phyloP scores from a whole-genome alignment of 2,888 invertebrate species.

The Catocala nupta region DNA sequence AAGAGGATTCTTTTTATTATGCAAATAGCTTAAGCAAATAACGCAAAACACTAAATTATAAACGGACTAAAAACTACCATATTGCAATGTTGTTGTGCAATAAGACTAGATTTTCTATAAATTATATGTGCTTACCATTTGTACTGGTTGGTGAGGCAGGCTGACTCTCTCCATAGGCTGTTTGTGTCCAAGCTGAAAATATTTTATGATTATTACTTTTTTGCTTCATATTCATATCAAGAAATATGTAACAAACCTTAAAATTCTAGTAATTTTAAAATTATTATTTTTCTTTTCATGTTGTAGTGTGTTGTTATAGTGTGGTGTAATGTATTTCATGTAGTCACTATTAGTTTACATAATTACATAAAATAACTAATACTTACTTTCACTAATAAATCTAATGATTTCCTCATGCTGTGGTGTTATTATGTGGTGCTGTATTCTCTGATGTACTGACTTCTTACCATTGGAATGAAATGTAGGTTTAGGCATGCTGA shows the following conservation, averaged over 20 bases:
- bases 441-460: constrained; percentile 87
- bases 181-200: constrained; percentile 90
- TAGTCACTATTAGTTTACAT: too few relatives aligned
- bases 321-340: too few relatives aligned
- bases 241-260: too few relatives aligned
- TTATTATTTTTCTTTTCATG: too few relatives aligned
- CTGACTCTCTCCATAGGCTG: constrained; percentile 86
- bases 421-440: constrained; percentile 89
- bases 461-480: constrained; percentile 91
- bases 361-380: constrained; percentile 13
- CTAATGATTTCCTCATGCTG: constrained; percentile 96
- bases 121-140: constrained; percentile 66
- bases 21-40: too few relatives aligned
- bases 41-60: too few relatives aligned
- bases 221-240: too few relatives aligned
- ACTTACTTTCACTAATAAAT: constrained; percentile 95
- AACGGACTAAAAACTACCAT: too few relatives aligned
- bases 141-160: constrained; percentile 86
- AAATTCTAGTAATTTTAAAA: too few relatives aligned
- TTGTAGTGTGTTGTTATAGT: too few relatives aligned
- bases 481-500: constrained; percentile 93
- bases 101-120: neutral
- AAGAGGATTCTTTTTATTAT: too few relatives aligned
- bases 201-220: neutral
- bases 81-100: neutral